phyloP scores from a whole-genome alignment of 2,113 vertebrate genomes.

The Gracilinanus agilis region DNA sequence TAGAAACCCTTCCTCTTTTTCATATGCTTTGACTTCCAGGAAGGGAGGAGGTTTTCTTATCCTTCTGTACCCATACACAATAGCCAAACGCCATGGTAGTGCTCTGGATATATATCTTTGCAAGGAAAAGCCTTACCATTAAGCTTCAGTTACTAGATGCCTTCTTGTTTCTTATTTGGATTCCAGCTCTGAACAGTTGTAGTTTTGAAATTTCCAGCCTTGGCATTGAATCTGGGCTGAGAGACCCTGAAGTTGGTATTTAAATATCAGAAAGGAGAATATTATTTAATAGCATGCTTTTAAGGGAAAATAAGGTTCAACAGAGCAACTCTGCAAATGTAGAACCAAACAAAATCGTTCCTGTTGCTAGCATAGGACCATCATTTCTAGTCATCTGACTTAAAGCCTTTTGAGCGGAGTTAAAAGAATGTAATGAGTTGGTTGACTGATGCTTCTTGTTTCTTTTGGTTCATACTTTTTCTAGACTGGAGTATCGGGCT shows the following conservation, averaged over 20 bases:
- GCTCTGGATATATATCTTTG: neutral
- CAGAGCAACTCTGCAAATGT: neutral
- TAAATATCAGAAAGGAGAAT: neutral
- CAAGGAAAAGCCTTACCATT: neutral
- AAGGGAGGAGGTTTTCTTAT: neutral
- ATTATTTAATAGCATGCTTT: neutral
- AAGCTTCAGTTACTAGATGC: neutral
- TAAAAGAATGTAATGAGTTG: neutral
- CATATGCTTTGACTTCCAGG: neutral
- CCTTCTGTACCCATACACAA: neutral
- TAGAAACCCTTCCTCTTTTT: neutral
- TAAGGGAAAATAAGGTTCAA: neutral
- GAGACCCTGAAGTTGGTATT: neutral
- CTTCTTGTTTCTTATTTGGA: neutral
- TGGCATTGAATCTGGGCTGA: neutral
- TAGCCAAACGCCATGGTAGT: neutral
- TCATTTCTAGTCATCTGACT: no score
- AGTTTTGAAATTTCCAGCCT: neutral
- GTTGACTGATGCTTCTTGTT: neutral
- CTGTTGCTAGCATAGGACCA: no score
- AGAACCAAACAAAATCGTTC: neutral
- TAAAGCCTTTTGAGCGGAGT: neutral
- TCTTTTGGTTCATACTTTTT: neutral
- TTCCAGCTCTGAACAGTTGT: neutral
- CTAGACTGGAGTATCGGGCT: neutral